Base-by-base conservation (phyloP, 2,888 invertebrate species). In the Lasioglossum calceatum region DNA sequence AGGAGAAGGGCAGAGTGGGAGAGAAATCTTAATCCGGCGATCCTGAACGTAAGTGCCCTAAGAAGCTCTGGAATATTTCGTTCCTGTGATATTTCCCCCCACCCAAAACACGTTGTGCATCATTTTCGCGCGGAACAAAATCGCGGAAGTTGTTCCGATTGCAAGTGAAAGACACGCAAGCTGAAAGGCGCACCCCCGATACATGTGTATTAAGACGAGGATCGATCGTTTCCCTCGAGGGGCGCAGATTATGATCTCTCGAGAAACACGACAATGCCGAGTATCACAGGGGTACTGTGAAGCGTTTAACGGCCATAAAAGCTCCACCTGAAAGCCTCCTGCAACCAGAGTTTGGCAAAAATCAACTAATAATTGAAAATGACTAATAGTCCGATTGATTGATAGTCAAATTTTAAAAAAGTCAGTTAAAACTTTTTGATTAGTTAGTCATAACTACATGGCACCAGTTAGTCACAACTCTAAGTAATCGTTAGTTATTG, bases 301-400 rank as follows among this genome's bases (percentile, higher is more conserved):
- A 76, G 10, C 75, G 50, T 83, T 85, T 54, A 83, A 83, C 73
- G 54, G 32, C 14, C 39, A 54, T 58, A 54, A 79, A 84, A 85
- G 32, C 70, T 54, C 19, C 73, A 27, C 64, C 36, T 44, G 8
- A 14, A n/a, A 16, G 14, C 42, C 36, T 10, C 27, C 2, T 5
- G 74, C 14, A 70, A 23, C 19, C 27, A 27, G 27, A 27, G 27
- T 27, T 27, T 27, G 27, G 27, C 0, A 27, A 27, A 27, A 27
- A 27, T 27, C 27, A 27, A 27, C 27, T 27, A 27, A 27, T 27
- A 27, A 27, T 27, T 27, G 27, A 27, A 27, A 27, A 27, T 27
- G 27, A 27, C 27, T 27, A 27, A 27, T 27, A 27, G 27, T 27
- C 27, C 27, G 27, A 27, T 27, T 27, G 27, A 27, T 27, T 27